Evolutionary conservation across 2,113 vertebrate genomes (phyloP).

Genomic region (Nannobrachium achirus): DNA sequence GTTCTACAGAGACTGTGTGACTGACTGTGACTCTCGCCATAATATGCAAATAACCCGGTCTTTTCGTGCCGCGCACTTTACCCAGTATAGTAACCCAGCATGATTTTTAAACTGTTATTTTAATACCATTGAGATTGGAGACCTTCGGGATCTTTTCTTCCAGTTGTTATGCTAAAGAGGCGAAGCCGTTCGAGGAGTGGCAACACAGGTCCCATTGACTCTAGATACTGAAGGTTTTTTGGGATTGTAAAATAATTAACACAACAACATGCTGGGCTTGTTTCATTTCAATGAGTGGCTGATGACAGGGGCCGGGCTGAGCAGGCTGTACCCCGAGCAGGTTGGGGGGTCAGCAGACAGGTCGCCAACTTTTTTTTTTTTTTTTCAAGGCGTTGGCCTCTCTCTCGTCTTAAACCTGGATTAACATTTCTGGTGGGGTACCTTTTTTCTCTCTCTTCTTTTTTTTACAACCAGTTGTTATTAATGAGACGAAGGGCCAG

Average conservation of each 20-base stretch:
- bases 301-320: constrained; percentile 56
- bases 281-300: constrained; percentile 82
- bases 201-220: constrained; percentile 68
- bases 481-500: constrained; percentile 71
- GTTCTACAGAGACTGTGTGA: background rate
- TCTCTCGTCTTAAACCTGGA: constrained; percentile 59
- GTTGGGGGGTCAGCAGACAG: constrained; percentile 76
- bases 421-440: constrained; percentile 82
- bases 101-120: constrained; percentile 79
- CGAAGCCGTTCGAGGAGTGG: constrained; percentile 61
- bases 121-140: constrained; percentile 82
- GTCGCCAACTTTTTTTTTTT: constrained; percentile 73
- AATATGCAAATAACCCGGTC: constrained; percentile 27
- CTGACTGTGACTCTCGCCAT: no score
- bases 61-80: constrained; percentile 34
- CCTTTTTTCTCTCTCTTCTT: constrained; percentile 3
- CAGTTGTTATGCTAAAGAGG: constrained; percentile 70
- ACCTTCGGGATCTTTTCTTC: constrained; percentile 74
- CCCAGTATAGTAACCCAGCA: constrained; percentile 40
- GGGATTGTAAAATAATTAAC: constrained; percentile 80
- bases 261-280: constrained; percentile 81
- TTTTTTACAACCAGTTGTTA: constrained; percentile 66
- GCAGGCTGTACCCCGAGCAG: constrained; percentile 73
- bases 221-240: constrained; percentile 44
- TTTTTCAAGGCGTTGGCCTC: constrained; percentile 78